These are phyloP conservation scores for Leptopilina boulardi DNA, from an alignment of 1,140 invertebrate genomes.

Conservation along the genomic window DNA sequence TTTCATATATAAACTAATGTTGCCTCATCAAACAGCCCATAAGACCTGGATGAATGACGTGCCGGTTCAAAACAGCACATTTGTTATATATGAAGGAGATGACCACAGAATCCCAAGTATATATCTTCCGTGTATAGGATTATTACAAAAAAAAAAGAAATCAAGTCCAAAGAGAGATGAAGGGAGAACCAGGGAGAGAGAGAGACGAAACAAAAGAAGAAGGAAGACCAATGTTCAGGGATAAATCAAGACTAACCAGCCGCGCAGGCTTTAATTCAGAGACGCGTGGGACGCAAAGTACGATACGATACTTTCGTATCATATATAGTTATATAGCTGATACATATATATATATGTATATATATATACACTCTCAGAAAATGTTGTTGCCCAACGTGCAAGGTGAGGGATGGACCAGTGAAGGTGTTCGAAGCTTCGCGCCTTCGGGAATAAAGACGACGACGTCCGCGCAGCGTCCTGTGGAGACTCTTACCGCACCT, in stretches of 20 bases:
- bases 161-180: slow-evolving; percentile 15
- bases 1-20: slow-evolving; percentile 67
- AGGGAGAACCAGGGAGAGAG: too few species aligned
- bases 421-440: slow-evolving; percentile 33
- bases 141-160: slow-evolving; percentile 59
- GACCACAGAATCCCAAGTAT: slow-evolving; percentile 49
- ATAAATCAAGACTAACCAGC: slow-evolving; percentile 72
- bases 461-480: slow-evolving; percentile 25
- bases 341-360: background rate
- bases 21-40: slow-evolving; percentile 60
- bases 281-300: slow-evolving; percentile 63
- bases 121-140: slow-evolving; percentile 45
- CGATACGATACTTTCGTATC: slow-evolving; percentile 41
- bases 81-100: slow-evolving; percentile 58
- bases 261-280: slow-evolving; percentile 64
- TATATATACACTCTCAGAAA: background rate
- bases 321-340: too few species aligned
- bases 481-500: slow-evolving; percentile 21
- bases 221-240: slow-evolving; percentile 65
- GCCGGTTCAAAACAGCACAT: slow-evolving; percentile 64
- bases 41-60: slow-evolving; percentile 14
- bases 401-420: slow-evolving; percentile 25
- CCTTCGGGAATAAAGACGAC: slow-evolving; percentile 29
- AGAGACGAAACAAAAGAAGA: slow-evolving; percentile 63
- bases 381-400: slow-evolving; percentile 17